A percentile compares a stretch with the other conserved stretches of the same genome.
These are phyloP conservation scores for Pontoporia blainvillei DNA, from an alignment of 2,113 vertebrate species.

Conservation along the genomic window DNA sequence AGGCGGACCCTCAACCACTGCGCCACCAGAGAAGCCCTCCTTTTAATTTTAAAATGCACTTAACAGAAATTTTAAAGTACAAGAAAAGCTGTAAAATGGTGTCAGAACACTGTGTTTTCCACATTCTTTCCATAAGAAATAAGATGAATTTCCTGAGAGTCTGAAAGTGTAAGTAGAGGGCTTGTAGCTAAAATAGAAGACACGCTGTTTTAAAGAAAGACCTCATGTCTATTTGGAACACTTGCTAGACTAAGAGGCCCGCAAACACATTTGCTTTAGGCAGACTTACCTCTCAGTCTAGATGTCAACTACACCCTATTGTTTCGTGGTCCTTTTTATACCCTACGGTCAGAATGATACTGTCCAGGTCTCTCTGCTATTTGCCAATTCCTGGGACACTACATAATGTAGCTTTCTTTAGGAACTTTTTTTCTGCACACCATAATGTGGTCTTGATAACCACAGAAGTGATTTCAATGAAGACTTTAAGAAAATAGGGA, in stretches of 20 bases:
- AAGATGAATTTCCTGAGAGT: background rate
- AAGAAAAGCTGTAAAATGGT: background rate
- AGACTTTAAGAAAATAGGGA: background rate
- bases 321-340: background rate
- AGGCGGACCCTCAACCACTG: no score
- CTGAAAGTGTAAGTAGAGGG: background rate
- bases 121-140: background rate
- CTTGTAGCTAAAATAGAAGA: background rate
- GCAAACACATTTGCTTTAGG: background rate
- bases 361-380: background rate
- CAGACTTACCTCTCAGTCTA: background rate
- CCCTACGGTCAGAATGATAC: background rate
- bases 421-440: background rate
- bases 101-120: slow-evolving; percentile 14
- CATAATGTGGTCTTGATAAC: background rate
- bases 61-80: background rate
- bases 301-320: background rate
- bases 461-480: background rate
- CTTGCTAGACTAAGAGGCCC: background rate
- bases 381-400: background rate
- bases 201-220: background rate
- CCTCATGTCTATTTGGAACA: background rate
- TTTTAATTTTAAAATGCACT: slow-evolving; percentile 51
- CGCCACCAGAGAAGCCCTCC: background rate
- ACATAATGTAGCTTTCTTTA: background rate